phyloP scores from a whole-genome alignment of 2,113 vertebrate genomes.

The Neofelis nebulosa region DNA sequence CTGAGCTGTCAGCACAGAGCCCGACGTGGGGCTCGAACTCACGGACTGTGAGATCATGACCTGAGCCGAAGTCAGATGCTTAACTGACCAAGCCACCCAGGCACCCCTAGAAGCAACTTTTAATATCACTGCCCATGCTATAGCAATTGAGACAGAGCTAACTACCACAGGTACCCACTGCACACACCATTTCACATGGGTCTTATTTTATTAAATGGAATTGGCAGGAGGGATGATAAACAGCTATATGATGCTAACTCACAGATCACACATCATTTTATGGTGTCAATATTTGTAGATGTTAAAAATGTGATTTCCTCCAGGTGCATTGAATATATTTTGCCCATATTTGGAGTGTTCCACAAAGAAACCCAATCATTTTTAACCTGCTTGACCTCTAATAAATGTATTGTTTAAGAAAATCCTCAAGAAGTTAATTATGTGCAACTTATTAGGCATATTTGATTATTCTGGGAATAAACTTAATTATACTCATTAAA shows the following conservation, averaged over 20 bases:
- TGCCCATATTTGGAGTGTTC: not conserved
- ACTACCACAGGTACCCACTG: not conserved
- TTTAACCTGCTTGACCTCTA: not conserved
- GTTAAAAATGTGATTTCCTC: not conserved
- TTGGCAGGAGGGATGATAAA: not conserved
- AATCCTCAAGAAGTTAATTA: not conserved
- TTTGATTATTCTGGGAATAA: slow-evolving; percentile 7
- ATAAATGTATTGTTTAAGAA: slow-evolving; percentile 25
- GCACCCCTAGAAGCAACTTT: not conserved
- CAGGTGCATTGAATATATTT: not conserved
- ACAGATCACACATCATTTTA: not conserved
- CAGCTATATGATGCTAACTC: not conserved
- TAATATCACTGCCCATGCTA: not conserved
- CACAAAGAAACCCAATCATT: not conserved
- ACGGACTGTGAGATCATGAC: too few species aligned
- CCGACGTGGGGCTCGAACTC: too few species aligned
- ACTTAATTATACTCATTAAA: not conserved
- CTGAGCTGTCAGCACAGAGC: too few species aligned
- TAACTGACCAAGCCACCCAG: too few species aligned
- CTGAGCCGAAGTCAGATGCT: too few species aligned
- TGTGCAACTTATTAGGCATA: not conserved
- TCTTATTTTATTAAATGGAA: not conserved
- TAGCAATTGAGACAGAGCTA: not conserved
- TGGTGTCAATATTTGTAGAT: not conserved
- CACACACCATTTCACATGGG: not conserved